Evolutionary conservation across 1,140 invertebrate species (phyloP).

Genomic region (Apis mellifera): Amel_HAv3.1 CM009944.2:6794001-6794500

Average conservation of each 20-base stretch:
- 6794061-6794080: conserved; percentile 70
- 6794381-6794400: conserved; percentile 79
- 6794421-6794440: neutral
- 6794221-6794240: neutral
- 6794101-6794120: conserved; percentile 92
- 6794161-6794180: conserved; percentile 97
- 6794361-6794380: conserved; percentile 79
- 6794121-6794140: conserved; percentile 94
- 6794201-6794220: conserved; percentile 43
- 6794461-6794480: conserved; percentile 84
- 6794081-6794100: conserved; percentile 85
- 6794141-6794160: conserved; percentile 97
- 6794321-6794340: conserved; percentile 82
- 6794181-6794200: conserved; percentile 93
- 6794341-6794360: conserved; percentile 80
- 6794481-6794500: conserved; percentile 90
- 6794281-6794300: conserved; percentile 98
- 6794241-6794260: conserved; percentile 5
- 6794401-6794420: conserved; percentile 76
- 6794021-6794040: conserved; percentile 10
- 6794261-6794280: conserved; percentile 84
- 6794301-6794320: conserved; percentile 95
- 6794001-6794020: neutral
- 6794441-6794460: conserved; percentile 4
- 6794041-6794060: conserved; percentile 74